Evolutionary conservation across 1,140 invertebrate species (phyloP).

Genomic region (Phenacoccus solenopsis): DNA sequence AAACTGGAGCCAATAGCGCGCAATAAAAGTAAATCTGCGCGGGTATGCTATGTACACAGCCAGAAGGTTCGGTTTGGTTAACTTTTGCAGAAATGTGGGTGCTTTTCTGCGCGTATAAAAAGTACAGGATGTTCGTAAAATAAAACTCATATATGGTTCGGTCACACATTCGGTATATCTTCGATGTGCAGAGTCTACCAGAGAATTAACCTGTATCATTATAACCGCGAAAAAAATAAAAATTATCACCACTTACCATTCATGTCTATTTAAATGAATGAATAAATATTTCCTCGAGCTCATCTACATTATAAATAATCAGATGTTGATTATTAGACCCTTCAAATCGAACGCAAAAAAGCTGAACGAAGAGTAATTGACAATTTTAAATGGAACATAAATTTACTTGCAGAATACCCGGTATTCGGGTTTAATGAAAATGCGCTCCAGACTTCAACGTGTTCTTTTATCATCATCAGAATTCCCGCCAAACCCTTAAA

Average conservation of each 20-base stretch:
- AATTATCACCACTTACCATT: too few species aligned
- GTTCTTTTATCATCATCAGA: constrained; percentile 24
- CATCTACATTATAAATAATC: too few species aligned
- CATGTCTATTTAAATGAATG: too few species aligned
- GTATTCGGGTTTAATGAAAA: constrained; percentile 5
- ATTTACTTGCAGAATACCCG: constrained; percentile 6
- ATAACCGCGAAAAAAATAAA: too few species aligned
- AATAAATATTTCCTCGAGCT: too few species aligned
- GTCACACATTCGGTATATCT: too few species aligned
- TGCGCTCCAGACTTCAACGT: constrained; percentile 15
- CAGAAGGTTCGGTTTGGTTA: constrained; percentile 16
- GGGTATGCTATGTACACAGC: constrained; percentile 11
- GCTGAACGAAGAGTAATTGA: not conserved
- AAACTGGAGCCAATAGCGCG: constrained; percentile 5
- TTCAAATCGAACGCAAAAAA: too few species aligned
- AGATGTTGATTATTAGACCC: too few species aligned
- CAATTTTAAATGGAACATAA: not conserved
- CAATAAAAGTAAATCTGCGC: constrained; percentile 14
- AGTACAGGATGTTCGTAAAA: constrained; percentile 5
- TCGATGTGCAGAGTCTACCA: too few species aligned
- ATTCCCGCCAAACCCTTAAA: constrained; percentile 29
- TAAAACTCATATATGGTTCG: not conserved
- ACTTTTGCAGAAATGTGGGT: constrained; percentile 12
- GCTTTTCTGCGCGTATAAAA: constrained; percentile 8
- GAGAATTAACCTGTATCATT: too few species aligned